Percentiles rank a stretch among this genome's conserved stretches.
These are phyloP conservation scores for Xyrauchen texanus DNA, from an alignment of 2,113 vertebrate genomes.

Conservation along the genomic window DNA sequence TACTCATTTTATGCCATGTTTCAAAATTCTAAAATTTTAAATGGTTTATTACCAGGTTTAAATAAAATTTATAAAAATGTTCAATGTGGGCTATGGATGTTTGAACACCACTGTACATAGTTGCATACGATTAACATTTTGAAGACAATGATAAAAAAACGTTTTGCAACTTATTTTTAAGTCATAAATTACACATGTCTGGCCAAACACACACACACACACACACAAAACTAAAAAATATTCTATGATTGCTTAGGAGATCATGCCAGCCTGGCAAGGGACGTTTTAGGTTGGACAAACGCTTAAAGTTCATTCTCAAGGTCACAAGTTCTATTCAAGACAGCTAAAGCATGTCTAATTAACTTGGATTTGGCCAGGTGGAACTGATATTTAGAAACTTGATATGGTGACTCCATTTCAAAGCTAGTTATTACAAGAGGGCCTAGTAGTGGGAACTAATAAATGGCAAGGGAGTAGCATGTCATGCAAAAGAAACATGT, in stretches of 20 bases:
- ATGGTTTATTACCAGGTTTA: too few species aligned
- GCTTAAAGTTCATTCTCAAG: slow-evolving; percentile 63
- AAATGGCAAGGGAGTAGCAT: neutral
- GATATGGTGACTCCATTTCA: slow-evolving; percentile 44
- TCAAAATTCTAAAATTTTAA: too few species aligned
- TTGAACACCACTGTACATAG: too few species aligned
- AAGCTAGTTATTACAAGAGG: neutral
- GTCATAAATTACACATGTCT: too few species aligned
- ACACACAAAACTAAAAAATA: neutral
- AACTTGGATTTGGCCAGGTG: slow-evolving; percentile 61
- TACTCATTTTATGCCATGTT: too few species aligned
- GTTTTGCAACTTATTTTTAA: too few species aligned
- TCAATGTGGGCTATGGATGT: neutral
- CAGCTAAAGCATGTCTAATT: slow-evolving; percentile 58
- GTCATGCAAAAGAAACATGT: too few species aligned
- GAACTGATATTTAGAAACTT: slow-evolving; percentile 58
- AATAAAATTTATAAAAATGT: neutral
- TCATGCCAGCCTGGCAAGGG: neutral
- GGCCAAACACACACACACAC: too few species aligned
- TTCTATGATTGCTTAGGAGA: neutral
- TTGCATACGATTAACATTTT: too few species aligned
- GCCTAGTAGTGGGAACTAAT: neutral
- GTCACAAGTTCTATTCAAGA: slow-evolving; percentile 53
- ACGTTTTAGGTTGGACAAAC: slow-evolving; percentile 57
- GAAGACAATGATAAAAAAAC: neutral